Percentiles rank a stretch among this genome's conserved stretches.
Conservation (phyloP, 64 coral and sea anemone genomes). For the Pachyseris speciosa region DNA sequence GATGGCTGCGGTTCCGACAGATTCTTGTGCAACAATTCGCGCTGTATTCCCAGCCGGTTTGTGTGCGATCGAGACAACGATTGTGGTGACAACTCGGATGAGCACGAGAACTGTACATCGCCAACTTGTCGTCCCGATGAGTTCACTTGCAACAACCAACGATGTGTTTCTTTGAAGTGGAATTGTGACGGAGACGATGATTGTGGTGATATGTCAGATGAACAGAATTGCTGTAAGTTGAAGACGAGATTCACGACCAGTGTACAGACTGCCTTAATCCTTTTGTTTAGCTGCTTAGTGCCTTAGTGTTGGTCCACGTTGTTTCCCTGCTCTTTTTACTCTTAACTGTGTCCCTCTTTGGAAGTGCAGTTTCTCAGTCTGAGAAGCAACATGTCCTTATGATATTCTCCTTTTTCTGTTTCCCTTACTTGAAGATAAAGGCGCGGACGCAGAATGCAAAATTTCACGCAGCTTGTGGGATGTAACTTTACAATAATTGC, state of each 20-base stretch:
- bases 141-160: constrained; percentile 53
- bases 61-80: constrained; percentile 66
- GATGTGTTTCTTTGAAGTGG: constrained; percentile 33
- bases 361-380: too few species aligned
- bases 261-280: too few species aligned
- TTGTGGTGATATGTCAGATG: constrained; percentile 76
- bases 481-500: too few species aligned
- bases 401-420: too few species aligned
- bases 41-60: constrained; percentile 26
- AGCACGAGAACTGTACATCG: constrained; percentile 31
- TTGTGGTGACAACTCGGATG: constrained; percentile 73
- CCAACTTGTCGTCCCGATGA: constrained; percentile 32
- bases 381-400: too few species aligned
- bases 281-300: too few species aligned
- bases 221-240: constrained; percentile 71
- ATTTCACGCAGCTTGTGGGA: too few species aligned
- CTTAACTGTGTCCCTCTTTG: too few species aligned
- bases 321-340: too few species aligned
- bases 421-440: too few species aligned
- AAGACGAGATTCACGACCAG: not conserved
- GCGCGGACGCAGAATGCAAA: too few species aligned
- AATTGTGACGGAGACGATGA: constrained; percentile 84
- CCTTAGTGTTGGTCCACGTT: too few species aligned
- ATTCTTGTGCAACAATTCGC: constrained; percentile 54
- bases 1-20: constrained; percentile 21